Percentiles rank a stretch among this genome's conserved stretches.
These are phyloP conservation scores for Melieria omissa DNA, from an alignment of 2,888 invertebrate species.

Conservation along the genomic window DNA sequence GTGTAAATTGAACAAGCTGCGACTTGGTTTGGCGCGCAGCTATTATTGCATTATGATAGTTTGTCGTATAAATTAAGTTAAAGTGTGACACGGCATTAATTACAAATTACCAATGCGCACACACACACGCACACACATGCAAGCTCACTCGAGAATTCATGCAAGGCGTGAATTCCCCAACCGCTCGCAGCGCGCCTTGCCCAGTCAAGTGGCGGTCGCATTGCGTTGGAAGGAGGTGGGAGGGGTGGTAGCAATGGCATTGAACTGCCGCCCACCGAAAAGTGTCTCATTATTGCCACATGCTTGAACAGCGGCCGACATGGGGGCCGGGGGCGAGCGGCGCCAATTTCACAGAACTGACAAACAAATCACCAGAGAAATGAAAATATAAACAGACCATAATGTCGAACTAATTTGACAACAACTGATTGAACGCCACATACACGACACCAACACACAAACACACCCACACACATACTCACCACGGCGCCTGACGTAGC, in stretches of 20 bases:
- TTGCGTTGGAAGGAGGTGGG: background rate
- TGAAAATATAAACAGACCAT: slow-evolving; percentile 36
- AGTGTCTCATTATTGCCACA: background rate
- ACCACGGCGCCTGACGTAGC: too few relatives aligned
- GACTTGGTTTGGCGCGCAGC: background rate
- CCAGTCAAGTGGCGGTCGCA: too few relatives aligned
- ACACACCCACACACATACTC: too few relatives aligned
- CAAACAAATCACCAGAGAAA: slow-evolving; percentile 35
- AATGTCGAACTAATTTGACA: slow-evolving; percentile 42
- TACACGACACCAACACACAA: too few relatives aligned
- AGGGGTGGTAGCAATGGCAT: background rate
- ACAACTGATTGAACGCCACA: slow-evolving; percentile 9
- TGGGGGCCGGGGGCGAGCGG: too few relatives aligned
- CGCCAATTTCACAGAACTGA: slow-evolving; percentile 21
- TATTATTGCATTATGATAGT: slow-evolving; percentile 27
- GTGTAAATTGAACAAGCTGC: slow-evolving; percentile 9
- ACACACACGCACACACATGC: background rate
- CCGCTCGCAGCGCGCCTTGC: too few relatives aligned
- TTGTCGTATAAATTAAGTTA: slow-evolving; percentile 34
- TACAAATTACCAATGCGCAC: slow-evolving; percentile 26
- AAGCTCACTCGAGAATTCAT: background rate
- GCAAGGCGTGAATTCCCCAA: background rate
- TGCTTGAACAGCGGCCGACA: too few relatives aligned
- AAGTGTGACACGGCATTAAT: slow-evolving; percentile 38
- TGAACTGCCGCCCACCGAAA: background rate